phyloP scores from a whole-genome alignment of 2,888 invertebrate species.

The Saturnia japonica region DNA sequence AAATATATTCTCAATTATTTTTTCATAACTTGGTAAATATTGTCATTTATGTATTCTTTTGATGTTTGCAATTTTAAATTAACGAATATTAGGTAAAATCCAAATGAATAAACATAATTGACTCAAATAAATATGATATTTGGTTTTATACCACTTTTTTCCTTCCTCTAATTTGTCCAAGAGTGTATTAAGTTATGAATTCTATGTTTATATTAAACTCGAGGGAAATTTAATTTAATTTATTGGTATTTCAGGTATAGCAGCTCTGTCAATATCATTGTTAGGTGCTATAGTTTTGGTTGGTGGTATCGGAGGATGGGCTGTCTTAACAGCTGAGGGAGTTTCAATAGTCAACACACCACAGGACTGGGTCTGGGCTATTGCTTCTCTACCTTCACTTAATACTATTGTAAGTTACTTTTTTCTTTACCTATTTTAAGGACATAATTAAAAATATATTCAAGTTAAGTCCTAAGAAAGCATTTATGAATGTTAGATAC shows the following conservation, averaged over 20 bases:
- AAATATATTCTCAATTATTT: no score
- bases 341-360: constrained; percentile 59
- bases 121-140: no score
- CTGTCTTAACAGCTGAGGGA: constrained; percentile 70
- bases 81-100: no score
- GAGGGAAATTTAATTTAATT: not conserved
- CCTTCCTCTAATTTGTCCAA: no score
- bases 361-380: constrained; percentile 75
- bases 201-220: not conserved
- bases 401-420: constrained; percentile 58
- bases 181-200: not conserved
- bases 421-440: not conserved
- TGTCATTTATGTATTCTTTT: no score
- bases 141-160: no score
- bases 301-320: constrained; percentile 75
- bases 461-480: no score
- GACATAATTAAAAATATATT: no score
- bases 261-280: constrained; percentile 65
- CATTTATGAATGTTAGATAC: no score
- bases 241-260: constrained; percentile 55
- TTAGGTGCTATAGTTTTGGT: constrained; percentile 67
- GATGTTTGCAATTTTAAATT: no score
- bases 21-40: no score
- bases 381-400: constrained; percentile 59
- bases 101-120: no score